These are phyloP conservation scores for Diachrysia chrysitis DNA, from an alignment of 2,888 invertebrate genomes.

Conservation along the genomic window DNA sequence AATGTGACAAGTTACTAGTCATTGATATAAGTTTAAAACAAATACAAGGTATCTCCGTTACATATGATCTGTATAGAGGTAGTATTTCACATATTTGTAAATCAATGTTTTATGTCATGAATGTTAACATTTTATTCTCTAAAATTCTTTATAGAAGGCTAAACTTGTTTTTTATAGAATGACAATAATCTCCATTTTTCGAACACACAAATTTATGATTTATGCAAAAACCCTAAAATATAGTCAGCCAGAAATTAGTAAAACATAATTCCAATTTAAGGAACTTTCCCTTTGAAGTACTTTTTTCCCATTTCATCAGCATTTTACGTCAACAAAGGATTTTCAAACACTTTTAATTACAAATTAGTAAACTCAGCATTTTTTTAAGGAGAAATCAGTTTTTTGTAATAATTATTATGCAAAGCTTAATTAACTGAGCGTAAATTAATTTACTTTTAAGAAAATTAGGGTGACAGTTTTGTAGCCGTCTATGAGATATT, in stretches of 20 bases:
- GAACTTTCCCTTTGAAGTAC: slow-evolving; percentile 59
- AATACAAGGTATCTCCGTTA: too few relatives aligned
- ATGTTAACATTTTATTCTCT: too few relatives aligned
- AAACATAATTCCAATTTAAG: slow-evolving; percentile 57
- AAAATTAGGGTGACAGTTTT: slow-evolving; percentile 72
- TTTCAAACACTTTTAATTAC: slow-evolving; percentile 78
- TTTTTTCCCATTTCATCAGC: slow-evolving; percentile 66
- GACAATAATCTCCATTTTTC: slow-evolving; percentile 12
- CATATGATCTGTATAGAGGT: too few relatives aligned
- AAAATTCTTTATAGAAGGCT: too few relatives aligned
- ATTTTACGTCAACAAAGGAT: slow-evolving; percentile 74
- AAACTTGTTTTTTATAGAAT: background rate
- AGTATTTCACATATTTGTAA: too few relatives aligned
- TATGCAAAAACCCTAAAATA: slow-evolving; percentile 37
- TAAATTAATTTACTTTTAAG: slow-evolving; percentile 73
- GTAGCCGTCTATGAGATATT: slow-evolving; percentile 56
- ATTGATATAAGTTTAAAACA: background rate
- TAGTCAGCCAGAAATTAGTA: slow-evolving; percentile 45
- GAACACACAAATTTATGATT: slow-evolving; percentile 42
- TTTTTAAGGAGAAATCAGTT: slow-evolving; percentile 73
- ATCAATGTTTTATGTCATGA: too few relatives aligned
- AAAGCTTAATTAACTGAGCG: slow-evolving; percentile 82
- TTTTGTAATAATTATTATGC: slow-evolving; percentile 80
- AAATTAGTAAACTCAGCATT: slow-evolving; percentile 79
- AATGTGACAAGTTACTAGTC: background rate